Percentiles rank a stretch among this genome's conserved stretches.
These are phyloP conservation scores for Canis aureus DNA, from an alignment of 2,113 vertebrate genomes.

Conservation along the genomic window DNA sequence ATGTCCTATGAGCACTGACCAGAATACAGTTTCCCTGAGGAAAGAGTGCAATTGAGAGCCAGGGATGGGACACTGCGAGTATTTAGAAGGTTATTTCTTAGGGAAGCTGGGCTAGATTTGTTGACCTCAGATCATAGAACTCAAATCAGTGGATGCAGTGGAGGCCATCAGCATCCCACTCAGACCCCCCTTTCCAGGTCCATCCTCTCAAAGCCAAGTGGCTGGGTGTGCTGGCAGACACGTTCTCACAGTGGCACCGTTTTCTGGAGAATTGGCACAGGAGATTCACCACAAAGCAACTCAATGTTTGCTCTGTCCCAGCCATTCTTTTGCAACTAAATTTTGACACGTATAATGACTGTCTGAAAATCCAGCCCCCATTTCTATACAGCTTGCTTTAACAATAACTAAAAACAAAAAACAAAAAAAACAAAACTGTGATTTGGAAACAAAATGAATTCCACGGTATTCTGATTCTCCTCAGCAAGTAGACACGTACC, in stretches of 20 bases:
- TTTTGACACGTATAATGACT: neutral
- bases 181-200: no score
- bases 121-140: neutral
- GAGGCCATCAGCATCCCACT: neutral
- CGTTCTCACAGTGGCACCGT: neutral
- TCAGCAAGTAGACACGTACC: neutral
- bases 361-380: neutral
- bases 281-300: neutral
- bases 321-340: neutral
- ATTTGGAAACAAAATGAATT: neutral
- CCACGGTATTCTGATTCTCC: neutral
- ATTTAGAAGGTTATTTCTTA: neutral
- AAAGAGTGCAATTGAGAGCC: neutral
- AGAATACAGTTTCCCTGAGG: neutral
- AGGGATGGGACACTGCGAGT: neutral
- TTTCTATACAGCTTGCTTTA: neutral
- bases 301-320: neutral
- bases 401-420: neutral
- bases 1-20: neutral
- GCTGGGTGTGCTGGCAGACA: neutral
- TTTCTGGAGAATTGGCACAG: neutral
- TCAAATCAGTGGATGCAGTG: fast-evolving
- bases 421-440: neutral
- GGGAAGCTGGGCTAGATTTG: neutral
- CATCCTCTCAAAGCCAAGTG: neutral